Conservation (phyloP, 2,888 invertebrate genomes). For the Lochmaea capreae region DNA sequence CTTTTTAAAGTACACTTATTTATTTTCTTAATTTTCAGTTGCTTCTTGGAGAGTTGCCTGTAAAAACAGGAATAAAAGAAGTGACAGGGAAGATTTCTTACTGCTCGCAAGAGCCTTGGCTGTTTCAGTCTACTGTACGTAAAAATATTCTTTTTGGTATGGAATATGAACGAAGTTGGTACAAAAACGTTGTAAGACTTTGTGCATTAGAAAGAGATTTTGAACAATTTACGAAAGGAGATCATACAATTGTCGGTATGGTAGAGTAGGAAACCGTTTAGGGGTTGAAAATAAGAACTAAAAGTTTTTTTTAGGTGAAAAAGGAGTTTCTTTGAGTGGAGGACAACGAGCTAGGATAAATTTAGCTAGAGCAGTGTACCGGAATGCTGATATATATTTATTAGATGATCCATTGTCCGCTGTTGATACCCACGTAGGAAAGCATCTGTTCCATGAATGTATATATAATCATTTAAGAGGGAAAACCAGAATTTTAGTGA, state of each 20-base stretch:
- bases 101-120: constrained; percentile 88
- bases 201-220: constrained; percentile 81
- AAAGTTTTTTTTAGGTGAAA: constrained; percentile 20
- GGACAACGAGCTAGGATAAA: constrained; percentile 84
- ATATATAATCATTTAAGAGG: constrained; percentile 74
- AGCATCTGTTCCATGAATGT: constrained; percentile 82
- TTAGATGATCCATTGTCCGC: constrained; percentile 88
- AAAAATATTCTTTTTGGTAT: constrained; percentile 88
- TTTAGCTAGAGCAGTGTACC: constrained; percentile 75
- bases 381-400: constrained; percentile 81
- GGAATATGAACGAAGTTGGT: constrained; percentile 71
- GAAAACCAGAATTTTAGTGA: constrained; percentile 81
- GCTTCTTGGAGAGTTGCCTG: constrained; percentile 71
- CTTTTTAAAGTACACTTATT: neutral
- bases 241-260: constrained; percentile 84
- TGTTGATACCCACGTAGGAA: constrained; percentile 84
- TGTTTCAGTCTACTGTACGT: constrained; percentile 78
- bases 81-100: constrained; percentile 77
- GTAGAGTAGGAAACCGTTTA: neutral
- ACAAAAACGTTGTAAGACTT: constrained; percentile 70
- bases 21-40: constrained; percentile 64
- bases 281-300: no score
- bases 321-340: constrained; percentile 81
- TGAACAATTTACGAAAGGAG: constrained; percentile 76
- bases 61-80: constrained; percentile 71